These are phyloP conservation scores for Nothocercus julius DNA, from an alignment of 2,113 vertebrate species.

Conservation along the genomic window DNA sequence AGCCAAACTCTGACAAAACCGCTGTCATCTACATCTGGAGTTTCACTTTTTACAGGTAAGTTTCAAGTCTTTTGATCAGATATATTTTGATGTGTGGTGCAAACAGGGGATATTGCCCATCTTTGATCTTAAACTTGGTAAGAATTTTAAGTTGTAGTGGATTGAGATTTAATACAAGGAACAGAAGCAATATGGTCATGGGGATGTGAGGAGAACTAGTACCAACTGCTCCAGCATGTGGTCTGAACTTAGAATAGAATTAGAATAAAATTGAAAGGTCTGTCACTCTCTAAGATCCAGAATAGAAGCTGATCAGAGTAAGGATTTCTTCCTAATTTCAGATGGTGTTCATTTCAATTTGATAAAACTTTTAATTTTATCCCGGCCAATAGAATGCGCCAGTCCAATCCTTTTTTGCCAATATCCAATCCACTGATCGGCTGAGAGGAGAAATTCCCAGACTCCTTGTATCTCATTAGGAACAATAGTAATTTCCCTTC, in stretches of 20 bases:
- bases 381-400: background rate
- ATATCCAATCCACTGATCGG: too few relatives aligned
- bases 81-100: background rate
- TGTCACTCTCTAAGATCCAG: background rate
- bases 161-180: background rate
- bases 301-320: background rate
- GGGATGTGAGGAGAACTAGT: background rate
- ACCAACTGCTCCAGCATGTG: background rate
- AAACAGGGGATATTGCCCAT: background rate
- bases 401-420: background rate
- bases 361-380: conserved; percentile 10
- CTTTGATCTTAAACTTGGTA: background rate
- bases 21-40: background rate
- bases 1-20: background rate
- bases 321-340: background rate
- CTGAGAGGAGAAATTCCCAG: too few relatives aligned
- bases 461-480: too few relatives aligned
- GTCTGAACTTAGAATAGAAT: background rate
- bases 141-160: background rate
- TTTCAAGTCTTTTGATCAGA: background rate
- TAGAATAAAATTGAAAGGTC: background rate
- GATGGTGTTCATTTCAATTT: background rate
- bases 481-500: too few relatives aligned
- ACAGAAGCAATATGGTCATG: rapidly evolving
- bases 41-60: background rate